These are phyloP conservation scores for Schizopygopsis malacanthus DNA, from an alignment of 2,797 vertebrate genomes.

Conservation along the genomic window DNA sequence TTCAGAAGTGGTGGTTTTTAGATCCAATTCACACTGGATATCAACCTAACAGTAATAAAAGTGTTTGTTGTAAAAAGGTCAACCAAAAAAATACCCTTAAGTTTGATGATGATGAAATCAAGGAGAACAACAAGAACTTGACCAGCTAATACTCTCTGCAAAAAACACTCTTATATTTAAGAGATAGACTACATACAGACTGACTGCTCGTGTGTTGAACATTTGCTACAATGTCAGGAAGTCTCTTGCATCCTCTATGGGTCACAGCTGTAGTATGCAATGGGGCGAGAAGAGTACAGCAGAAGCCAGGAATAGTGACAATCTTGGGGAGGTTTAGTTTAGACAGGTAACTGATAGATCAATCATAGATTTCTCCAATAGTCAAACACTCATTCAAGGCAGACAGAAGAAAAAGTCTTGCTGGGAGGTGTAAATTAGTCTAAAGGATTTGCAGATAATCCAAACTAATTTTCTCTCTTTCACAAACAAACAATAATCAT, in stretches of 20 bases:
- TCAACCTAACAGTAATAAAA: conserved; percentile 28
- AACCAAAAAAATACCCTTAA: background rate
- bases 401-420: background rate
- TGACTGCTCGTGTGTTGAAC: background rate
- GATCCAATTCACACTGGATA: conserved; percentile 17
- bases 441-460: conserved; percentile 51
- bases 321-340: background rate
- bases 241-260: conserved; percentile 21
- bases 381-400: background rate
- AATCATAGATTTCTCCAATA: background rate
- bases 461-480: conserved; percentile 50
- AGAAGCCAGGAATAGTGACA: background rate
- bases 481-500: conserved; percentile 48
- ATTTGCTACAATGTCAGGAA: background rate
- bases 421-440: conserved; percentile 37
- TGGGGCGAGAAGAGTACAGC: background rate
- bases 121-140: conserved; percentile 11
- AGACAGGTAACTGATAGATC: conserved; percentile 8
- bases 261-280: conserved; percentile 24
- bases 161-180: conserved; percentile 11
- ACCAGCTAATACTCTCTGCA: background rate
- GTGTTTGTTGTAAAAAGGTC: background rate
- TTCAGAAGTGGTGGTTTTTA: conserved; percentile 20
- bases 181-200: background rate
- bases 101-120: background rate